Conservation (phyloP, 1,140 invertebrate species). For the Drosophila busckii region DNA sequence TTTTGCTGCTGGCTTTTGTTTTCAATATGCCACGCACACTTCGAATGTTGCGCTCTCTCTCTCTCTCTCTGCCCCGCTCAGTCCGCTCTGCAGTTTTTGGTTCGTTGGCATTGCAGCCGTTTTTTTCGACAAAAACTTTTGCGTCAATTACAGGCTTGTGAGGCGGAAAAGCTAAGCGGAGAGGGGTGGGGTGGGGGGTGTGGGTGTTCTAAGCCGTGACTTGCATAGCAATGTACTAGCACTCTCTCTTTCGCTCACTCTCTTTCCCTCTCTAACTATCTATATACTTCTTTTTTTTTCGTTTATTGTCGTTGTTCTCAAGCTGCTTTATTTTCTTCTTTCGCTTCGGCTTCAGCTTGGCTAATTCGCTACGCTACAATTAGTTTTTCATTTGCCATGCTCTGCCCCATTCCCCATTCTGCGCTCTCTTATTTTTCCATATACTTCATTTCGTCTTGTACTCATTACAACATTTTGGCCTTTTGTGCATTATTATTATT, state of each 20-base stretch:
- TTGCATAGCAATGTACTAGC: constrained; percentile 63
- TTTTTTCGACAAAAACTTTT: constrained; percentile 50
- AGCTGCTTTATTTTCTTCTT: too few relatives aligned
- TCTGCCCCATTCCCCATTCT: constrained; percentile 8
- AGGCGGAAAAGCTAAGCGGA: neutral
- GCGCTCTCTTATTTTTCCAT: neutral
- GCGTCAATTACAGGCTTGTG: constrained; percentile 45
- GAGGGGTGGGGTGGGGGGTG: constrained; percentile 3
- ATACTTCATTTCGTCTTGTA: neutral
- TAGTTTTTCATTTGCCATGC: constrained; percentile 72
- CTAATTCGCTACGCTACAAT: constrained; percentile 73
- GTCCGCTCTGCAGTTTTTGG: constrained; percentile 4
- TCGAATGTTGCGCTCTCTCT: constrained; percentile 2
- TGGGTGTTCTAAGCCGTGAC: constrained; percentile 44
- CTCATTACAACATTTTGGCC: constrained; percentile 67
- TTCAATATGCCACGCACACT: constrained; percentile 67
- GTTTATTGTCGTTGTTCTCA: too few relatives aligned
- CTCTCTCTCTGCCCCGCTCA: neutral
- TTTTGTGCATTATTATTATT: constrained; percentile 64
- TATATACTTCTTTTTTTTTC: constrained; percentile 29
- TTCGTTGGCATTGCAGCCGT: constrained; percentile 39
- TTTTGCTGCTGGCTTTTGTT: constrained; percentile 40
- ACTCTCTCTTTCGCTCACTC: neutral
- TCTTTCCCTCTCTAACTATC: constrained; percentile 28
- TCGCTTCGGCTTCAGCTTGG: too few relatives aligned